Evolutionary conservation across 2,888 invertebrate genomes (phyloP).

Genomic region (Halocaridina rubra): DNA sequence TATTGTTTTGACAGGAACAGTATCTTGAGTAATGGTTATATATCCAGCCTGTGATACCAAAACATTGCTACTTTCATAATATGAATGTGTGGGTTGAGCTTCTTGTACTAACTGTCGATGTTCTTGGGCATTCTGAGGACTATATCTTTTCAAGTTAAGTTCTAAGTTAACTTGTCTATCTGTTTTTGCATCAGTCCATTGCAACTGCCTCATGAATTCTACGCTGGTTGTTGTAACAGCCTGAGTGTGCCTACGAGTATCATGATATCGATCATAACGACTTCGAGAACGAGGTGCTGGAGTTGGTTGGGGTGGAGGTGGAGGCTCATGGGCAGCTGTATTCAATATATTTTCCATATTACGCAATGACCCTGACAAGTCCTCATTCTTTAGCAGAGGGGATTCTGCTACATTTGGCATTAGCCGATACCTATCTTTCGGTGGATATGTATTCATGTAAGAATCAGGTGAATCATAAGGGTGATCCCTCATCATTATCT

Average conservation of each 20-base stretch:
- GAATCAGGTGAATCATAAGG: conserved; percentile 42
- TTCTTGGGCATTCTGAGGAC: conserved; percentile 45
- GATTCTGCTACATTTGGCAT: conserved; percentile 26
- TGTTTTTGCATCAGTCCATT: conserved; percentile 46
- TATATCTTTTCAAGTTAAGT: conserved; percentile 44
- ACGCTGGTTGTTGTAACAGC: conserved; percentile 32
- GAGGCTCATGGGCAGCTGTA: conserved; percentile 9
- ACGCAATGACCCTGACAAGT: conserved; percentile 26
- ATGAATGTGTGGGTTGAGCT: conserved; percentile 64
- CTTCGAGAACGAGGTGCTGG: conserved; percentile 36
- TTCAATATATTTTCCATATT: conserved; percentile 45
- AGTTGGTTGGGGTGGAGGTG: conserved; percentile 19
- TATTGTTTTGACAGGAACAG: conserved; percentile 38
- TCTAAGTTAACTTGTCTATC: conserved; percentile 51
- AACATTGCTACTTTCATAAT: conserved; percentile 74
- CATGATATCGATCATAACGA: conserved; percentile 48
- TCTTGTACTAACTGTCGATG: conserved; percentile 51
- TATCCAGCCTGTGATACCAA: conserved; percentile 83
- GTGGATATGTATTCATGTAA: conserved; percentile 49
- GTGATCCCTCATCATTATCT: conserved; percentile 28
- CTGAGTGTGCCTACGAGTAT: conserved; percentile 57
- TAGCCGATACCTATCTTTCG: conserved; percentile 42
- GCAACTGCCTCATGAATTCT: conserved; percentile 25
- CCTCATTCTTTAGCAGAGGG: conserved; percentile 36
- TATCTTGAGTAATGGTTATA: conserved; percentile 79